These are phyloP conservation scores for Scolopax mira DNA, from an alignment of 2,113 vertebrate genomes.

Conservation along the genomic window DNA sequence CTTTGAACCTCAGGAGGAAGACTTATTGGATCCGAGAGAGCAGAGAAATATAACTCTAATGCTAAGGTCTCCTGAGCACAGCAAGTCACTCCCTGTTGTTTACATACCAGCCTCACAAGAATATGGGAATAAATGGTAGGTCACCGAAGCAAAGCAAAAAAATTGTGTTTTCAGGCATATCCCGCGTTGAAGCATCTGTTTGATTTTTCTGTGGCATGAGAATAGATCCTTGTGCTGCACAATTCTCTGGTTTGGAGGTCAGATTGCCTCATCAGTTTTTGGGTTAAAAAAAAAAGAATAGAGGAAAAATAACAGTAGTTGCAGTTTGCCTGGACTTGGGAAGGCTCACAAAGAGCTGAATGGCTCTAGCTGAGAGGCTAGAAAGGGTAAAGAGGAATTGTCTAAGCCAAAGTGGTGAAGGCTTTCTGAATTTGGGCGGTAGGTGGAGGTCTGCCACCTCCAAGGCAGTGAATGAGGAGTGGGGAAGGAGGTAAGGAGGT, in stretches of 20 bases:
- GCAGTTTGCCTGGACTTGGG: neutral
- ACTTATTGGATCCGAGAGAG: neutral
- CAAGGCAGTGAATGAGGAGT: neutral
- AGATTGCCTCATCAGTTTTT: neutral
- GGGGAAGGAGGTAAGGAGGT: neutral
- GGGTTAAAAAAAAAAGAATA: neutral
- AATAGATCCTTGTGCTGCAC: neutral
- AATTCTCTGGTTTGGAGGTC: neutral
- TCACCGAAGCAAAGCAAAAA: neutral
- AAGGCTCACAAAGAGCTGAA: neutral
- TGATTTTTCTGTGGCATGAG: neutral
- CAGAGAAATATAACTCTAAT: slow-evolving; percentile 18
- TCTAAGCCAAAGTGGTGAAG: neutral
- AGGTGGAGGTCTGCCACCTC: neutral
- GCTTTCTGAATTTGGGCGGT: neutral
- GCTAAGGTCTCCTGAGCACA: slow-evolving; percentile 35
- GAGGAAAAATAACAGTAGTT: neutral
- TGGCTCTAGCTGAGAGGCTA: neutral
- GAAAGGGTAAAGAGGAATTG: neutral
- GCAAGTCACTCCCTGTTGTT: slow-evolving; percentile 35
- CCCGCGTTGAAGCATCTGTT: neutral
- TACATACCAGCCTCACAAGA: neutral
- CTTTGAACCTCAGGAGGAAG: neutral
- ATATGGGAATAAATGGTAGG: neutral
- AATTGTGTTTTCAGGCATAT: neutral